Base-by-base conservation (phyloP, 1,140 invertebrate genomes). In the Parapsyche elsis region DNA sequence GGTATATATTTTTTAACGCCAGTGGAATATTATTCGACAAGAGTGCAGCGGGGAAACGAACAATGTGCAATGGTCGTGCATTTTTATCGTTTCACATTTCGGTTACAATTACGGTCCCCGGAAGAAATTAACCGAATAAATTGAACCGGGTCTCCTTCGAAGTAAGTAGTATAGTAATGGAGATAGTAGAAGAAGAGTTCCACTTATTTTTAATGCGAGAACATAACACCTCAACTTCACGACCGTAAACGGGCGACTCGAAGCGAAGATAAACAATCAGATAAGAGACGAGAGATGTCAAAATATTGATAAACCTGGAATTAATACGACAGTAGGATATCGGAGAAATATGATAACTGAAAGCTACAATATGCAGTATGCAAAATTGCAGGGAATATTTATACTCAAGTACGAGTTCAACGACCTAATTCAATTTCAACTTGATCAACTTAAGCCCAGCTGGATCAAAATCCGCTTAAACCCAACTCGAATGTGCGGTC, bases 131-230 rank as follows among this genome's bases (percentile, higher is more conserved):
- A 67, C 10, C 64, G 64, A 26, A 67, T 26, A 26, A 12, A 67
- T 67, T 67, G 23, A 23, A 67, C 14, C 10, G 64, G 19, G n/a
- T 67, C 64, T 53, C 49, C 16, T 16, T 53, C 49, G 4, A 2
- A 14, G 12, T 53, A n/a, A n/a, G n/a, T n/a, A n/a, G n/a, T n/a
- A n/a, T n/a, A 14, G 10, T 4, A 53, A 5, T 53, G 49, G 4
- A 12, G 49, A 53, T 53, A 53, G 49, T 53, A 16, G 64, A 26
- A 67, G 57, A 21, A 61, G 16, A 26, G 0, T 67, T 24, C 23
- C 64, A 67, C 64, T 67, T 67, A 67, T 67, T 26, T 67, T 67
- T 67, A 67, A 67, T 24, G 24, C 64, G 64, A 67, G 64, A 26
- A 67, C 64, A 67, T 67, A 67, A 67, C 64, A 61, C n/a, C 21